phyloP scores from a whole-genome alignment of 2,888 invertebrate genomes.

The Lutraria lutraria region DNA sequence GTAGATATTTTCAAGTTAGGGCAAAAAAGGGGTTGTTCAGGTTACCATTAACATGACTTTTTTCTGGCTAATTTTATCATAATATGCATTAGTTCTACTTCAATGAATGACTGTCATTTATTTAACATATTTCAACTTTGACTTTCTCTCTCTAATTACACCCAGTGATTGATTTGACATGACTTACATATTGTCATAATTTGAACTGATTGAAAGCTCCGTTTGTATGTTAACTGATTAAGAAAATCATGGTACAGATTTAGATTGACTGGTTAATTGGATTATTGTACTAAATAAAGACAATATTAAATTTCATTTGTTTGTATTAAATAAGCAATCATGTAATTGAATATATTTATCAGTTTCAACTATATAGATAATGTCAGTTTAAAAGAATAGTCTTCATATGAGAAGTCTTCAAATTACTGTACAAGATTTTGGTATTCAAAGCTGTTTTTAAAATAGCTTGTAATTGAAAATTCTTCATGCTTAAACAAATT shows the following conservation, averaged over 20 bases:
- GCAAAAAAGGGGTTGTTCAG: no score
- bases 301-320: not conserved
- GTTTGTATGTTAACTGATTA: not conserved
- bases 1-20: no score
- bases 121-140: not conserved
- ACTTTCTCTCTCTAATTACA: not conserved
- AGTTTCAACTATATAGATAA: not conserved
- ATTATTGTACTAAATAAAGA: not conserved
- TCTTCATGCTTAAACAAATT: no score
- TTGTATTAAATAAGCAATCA: not conserved
- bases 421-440: no score
- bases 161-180: not conserved
- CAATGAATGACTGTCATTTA: not conserved
- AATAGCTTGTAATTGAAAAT: no score
- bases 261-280: not conserved
- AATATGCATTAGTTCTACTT: no score
- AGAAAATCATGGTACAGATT: not conserved
- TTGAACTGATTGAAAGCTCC: not conserved
- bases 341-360: not conserved
- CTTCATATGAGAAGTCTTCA: no score
- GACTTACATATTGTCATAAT: not conserved
- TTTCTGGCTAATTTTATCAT: no score
- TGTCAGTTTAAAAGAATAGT: not conserved
- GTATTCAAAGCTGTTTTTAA: no score
- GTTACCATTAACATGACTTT: no score